Conservation (phyloP, 2,797 vertebrate genomes). For the Sebastes melanostomus region DNA sequence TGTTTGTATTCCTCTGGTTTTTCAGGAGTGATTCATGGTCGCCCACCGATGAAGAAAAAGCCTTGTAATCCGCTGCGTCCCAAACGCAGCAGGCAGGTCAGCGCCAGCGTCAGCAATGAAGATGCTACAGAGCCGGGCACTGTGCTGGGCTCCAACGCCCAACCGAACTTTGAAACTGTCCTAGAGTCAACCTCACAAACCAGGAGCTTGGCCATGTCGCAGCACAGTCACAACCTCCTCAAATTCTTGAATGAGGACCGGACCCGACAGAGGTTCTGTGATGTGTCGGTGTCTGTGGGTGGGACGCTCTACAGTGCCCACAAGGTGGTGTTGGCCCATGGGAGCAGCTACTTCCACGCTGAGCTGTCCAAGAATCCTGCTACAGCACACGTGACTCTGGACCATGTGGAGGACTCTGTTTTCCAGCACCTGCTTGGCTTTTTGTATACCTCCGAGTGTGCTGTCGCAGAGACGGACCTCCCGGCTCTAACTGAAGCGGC, state of each 20-base stretch:
- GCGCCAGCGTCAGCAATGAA: slow-evolving; percentile 8
- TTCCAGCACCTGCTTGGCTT: slow-evolving; percentile 93
- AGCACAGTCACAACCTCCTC: slow-evolving; percentile 89
- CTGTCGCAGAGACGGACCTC: slow-evolving; percentile 88
- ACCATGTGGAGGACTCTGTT: slow-evolving; percentile 91
- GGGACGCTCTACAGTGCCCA: slow-evolving; percentile 90
- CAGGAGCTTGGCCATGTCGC: slow-evolving; percentile 84
- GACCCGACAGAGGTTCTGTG: slow-evolving; percentile 87
- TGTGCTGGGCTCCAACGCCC: neutral
- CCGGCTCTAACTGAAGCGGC: slow-evolving; percentile 90
- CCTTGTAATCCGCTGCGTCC: slow-evolving; percentile 39
- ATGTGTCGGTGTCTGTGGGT: slow-evolving; percentile 89
- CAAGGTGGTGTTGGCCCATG: slow-evolving; percentile 95
- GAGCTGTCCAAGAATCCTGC: slow-evolving; percentile 91
- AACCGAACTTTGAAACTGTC: neutral
- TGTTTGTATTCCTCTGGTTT: slow-evolving; percentile 16
- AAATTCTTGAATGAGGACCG: slow-evolving; percentile 93
- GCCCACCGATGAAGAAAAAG: slow-evolving; percentile 69
- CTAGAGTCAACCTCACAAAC: slow-evolving; percentile 63
- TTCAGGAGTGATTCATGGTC: slow-evolving; percentile 30
- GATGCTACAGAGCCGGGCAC: neutral
- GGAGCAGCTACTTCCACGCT: slow-evolving; percentile 96
- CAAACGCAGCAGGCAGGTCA: slow-evolving; percentile 49
- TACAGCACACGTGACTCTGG: slow-evolving; percentile 85
- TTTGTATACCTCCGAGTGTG: slow-evolving; percentile 93